Conservation (phyloP, 2,797 vertebrate species). For the Pantherophis vulpinus region DNA sequence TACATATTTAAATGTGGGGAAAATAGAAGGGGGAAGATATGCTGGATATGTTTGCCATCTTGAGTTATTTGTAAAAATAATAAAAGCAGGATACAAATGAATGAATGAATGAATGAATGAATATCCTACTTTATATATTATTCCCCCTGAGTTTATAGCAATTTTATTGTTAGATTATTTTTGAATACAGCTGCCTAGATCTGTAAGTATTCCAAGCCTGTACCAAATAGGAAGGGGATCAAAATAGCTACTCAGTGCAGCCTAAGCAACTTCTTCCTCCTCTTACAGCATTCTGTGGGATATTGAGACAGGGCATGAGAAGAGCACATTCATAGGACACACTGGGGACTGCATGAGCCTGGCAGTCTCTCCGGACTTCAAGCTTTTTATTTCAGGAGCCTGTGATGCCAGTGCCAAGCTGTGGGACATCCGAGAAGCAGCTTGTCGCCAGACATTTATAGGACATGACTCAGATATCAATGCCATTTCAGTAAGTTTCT, state of each 20-base stretch:
- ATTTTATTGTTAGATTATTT: background rate
- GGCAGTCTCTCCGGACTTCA: slow-evolving; percentile 91
- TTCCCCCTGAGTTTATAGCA: background rate
- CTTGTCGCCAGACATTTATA: slow-evolving; percentile 91
- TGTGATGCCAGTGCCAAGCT: slow-evolving; percentile 96
- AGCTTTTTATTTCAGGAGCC: slow-evolving; percentile 92
- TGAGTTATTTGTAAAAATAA: background rate
- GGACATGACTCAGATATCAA: slow-evolving; percentile 98
- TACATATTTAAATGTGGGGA: background rate
- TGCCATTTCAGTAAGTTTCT: slow-evolving; percentile 83
- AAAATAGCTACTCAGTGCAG: background rate
- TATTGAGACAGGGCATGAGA: slow-evolving; percentile 93
- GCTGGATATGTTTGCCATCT: background rate
- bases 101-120: background rate
- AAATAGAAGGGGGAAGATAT: background rate
- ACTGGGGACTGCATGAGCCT: slow-evolving; percentile 97
- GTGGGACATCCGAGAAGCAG: slow-evolving; percentile 91
- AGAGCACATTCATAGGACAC: slow-evolving; percentile 87
- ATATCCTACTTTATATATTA: background rate
- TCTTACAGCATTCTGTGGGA: slow-evolving; percentile 88
- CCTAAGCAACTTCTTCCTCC: background rate
- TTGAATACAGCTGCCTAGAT: background rate
- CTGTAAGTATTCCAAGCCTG: no score
- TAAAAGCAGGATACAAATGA: background rate
- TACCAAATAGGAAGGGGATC: no score